Conservation (phyloP, 2,113 vertebrate species). For the Varanus salvator region DNA sequence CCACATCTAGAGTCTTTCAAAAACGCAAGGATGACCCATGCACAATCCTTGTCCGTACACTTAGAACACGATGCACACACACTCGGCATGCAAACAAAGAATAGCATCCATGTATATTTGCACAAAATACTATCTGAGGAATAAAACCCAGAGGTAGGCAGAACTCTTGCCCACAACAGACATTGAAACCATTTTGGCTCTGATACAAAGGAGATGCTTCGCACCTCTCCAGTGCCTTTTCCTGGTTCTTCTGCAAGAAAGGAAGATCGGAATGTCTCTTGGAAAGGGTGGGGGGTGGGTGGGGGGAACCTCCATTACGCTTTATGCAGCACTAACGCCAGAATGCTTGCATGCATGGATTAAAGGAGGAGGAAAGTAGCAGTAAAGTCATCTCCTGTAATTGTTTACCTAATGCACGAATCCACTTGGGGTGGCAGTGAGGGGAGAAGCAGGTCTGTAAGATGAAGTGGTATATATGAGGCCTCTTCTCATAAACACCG, state of each 20-base stretch:
- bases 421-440: constrained; percentile 76
- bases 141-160: constrained; percentile 29
- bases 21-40: constrained; percentile 52
- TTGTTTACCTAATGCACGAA: constrained; percentile 86
- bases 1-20: constrained; percentile 49
- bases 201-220: constrained; percentile 55
- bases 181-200: constrained; percentile 50
- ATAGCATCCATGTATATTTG: constrained; percentile 54
- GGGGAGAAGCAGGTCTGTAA: constrained; percentile 82
- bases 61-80: not conserved
- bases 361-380: constrained; percentile 75
- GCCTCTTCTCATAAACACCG: constrained; percentile 88
- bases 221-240: constrained; percentile 62
- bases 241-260: constrained; percentile 62
- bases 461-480: constrained; percentile 85
- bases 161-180: constrained; percentile 53
- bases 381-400: constrained; percentile 83
- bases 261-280: constrained; percentile 70
- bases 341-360: constrained; percentile 76
- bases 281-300: constrained; percentile 26
- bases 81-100: constrained; percentile 27
- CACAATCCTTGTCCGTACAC: constrained; percentile 60
- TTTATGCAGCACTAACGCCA: constrained; percentile 74
- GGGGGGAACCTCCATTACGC: constrained; percentile 72
- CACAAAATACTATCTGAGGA: constrained; percentile 22